These are phyloP conservation scores for Huso huso DNA, from an alignment of 2,797 vertebrate species.

Conservation along the genomic window DNA sequence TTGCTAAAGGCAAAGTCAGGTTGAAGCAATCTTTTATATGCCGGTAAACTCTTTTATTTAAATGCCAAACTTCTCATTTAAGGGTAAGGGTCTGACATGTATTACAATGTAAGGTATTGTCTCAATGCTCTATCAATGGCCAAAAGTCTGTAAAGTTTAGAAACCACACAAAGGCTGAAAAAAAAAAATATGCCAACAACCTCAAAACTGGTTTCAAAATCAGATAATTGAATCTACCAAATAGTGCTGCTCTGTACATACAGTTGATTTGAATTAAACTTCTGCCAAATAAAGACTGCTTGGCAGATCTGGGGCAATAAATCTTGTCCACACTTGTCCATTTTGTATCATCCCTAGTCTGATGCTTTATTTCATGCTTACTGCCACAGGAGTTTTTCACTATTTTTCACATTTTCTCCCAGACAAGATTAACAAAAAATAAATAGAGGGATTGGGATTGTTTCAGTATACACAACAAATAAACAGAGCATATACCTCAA, in stretches of 20 bases:
- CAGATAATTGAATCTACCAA: conserved; percentile 41
- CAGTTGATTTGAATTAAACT: conserved; percentile 46
- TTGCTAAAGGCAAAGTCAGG: too few species aligned
- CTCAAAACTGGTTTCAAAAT: too few species aligned
- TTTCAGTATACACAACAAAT: too few species aligned
- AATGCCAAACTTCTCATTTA: conserved; percentile 2
- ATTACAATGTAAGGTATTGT: conserved; percentile 28
- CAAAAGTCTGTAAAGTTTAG: conserved; percentile 28
- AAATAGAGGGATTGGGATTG: too few species aligned
- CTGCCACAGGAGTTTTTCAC: not conserved
- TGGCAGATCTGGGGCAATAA: conserved; percentile 26
- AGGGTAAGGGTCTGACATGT: conserved; percentile 23
- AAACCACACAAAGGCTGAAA: conserved; percentile 30
- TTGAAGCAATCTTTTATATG: too few species aligned
- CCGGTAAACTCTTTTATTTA: too few species aligned
- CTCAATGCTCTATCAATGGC: conserved; percentile 34
- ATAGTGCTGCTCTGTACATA: conserved; percentile 40
- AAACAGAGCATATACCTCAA: too few species aligned
- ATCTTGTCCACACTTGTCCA: too few species aligned
- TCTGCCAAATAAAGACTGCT: conserved; percentile 45
- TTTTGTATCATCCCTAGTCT: conserved; percentile 22
- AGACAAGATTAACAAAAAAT: too few species aligned
- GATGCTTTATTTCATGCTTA: conserved; percentile 24
- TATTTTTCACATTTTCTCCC: too few species aligned
- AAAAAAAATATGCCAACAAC: conserved; percentile 15